Conservation (phyloP, 2,797 vertebrate genomes). For the Phataginus tricuspis region DNA sequence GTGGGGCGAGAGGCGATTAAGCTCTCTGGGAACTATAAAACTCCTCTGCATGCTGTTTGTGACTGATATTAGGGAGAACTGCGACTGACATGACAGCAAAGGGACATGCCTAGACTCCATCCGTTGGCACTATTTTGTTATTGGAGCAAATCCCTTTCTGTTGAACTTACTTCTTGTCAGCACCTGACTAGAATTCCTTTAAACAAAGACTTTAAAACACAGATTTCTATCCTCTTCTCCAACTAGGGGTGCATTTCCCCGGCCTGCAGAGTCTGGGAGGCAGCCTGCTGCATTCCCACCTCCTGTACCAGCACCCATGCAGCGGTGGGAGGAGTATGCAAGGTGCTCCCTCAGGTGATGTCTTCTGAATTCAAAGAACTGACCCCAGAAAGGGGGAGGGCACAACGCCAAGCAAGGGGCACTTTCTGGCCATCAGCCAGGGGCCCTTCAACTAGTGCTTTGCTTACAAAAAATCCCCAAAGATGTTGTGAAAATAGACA, state of each 20-base stretch:
- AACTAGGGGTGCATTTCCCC: neutral
- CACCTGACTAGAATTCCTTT: constrained; percentile 39
- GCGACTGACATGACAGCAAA: neutral
- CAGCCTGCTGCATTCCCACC: neutral
- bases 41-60: neutral
- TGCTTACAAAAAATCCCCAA: neutral
- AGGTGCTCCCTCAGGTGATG: neutral
- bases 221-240: neutral
- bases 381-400: neutral
- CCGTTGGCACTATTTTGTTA: neutral
- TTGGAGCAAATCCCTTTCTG: neutral
- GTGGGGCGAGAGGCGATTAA: accelerated
- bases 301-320: neutral
- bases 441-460: neutral
- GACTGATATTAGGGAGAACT: neutral
- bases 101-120: neutral
- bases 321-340: neutral
- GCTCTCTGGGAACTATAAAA: neutral
- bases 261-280: neutral
- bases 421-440: neutral
- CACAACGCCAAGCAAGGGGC: neutral
- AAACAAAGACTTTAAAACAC: constrained; percentile 11
- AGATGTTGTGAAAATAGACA: neutral
- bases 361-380: neutral
- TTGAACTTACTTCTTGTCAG: constrained; percentile 15